Conservation (phyloP, 1,140 invertebrate species). For the Ostrea edulis region DNA sequence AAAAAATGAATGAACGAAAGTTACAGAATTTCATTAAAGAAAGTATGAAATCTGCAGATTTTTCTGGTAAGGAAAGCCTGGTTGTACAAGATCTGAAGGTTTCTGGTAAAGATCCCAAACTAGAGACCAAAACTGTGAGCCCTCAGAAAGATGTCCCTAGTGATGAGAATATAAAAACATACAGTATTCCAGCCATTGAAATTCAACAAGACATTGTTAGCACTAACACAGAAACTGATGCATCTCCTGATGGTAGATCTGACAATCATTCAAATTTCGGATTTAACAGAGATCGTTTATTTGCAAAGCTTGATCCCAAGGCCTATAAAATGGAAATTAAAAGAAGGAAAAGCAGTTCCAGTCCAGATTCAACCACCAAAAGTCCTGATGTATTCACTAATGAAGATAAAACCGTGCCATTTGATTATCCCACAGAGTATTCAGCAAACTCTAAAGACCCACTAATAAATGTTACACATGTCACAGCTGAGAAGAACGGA, state of each 20-base stretch:
- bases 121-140: neutral
- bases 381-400: neutral
- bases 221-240: neutral
- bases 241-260: neutral
- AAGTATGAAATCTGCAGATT: neutral
- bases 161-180: neutral
- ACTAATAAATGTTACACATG: neutral
- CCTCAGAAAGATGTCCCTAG: neutral
- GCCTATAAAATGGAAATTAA: neutral
- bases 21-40: neutral
- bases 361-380: neutral
- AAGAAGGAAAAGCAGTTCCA: constrained; percentile 15
- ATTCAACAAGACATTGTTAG: neutral
- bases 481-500: neutral
- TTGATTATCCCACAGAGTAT: neutral
- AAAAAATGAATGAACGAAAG: neutral
- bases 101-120: neutral
- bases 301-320: neutral
- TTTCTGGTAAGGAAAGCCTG: neutral
- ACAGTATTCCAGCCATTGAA: neutral
- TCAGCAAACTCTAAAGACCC: neutral
- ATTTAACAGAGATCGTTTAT: constrained; percentile 1
- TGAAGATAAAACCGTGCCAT: neutral
- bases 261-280: constrained; percentile 5
- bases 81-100: neutral